A percentile compares a stretch with the other conserved stretches of the same genome.
phyloP scores from a whole-genome alignment of 1,140 invertebrate species.

The Zophobas morio region DNA sequence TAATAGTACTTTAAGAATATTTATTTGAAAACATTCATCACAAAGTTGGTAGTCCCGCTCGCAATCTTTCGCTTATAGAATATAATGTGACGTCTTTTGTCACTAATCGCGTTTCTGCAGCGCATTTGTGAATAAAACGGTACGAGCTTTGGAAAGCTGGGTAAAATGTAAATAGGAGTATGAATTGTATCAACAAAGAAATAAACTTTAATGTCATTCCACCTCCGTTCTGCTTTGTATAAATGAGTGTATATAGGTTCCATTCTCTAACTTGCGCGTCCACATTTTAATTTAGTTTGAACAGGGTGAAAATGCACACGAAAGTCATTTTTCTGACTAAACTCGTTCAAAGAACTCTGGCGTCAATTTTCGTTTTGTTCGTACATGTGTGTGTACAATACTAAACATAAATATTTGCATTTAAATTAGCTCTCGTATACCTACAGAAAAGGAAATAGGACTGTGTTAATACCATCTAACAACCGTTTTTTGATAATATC shows the following conservation, averaged over 20 bases:
- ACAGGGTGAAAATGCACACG: not conserved
- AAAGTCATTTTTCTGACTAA: conserved; percentile 25
- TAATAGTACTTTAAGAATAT: conserved; percentile 40
- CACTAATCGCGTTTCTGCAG: conserved; percentile 37
- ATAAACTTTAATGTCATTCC: conserved; percentile 43
- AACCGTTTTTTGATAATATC: not conserved
- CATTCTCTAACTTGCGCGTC: conserved; percentile 24
- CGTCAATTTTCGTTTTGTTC: not conserved
- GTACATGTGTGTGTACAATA: not conserved
- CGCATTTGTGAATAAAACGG: conserved; percentile 35
- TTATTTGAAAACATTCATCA: conserved; percentile 45
- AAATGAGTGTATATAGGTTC: conserved; percentile 15
- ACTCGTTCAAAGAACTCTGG: conserved; percentile 11
- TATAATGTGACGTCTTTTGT: conserved; percentile 40
- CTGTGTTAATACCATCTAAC: not conserved
- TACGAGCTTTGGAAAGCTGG: conserved; percentile 40
- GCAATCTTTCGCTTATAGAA: conserved; percentile 23
- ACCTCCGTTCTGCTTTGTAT: conserved; percentile 37
- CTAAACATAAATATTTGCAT: conserved; percentile 7
- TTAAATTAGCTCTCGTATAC: conserved; percentile 2
- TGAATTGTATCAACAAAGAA: conserved; percentile 44
- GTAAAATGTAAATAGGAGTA: conserved; percentile 43
- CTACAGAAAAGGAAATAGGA: conserved; percentile 1
- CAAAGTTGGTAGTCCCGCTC: conserved; percentile 18
- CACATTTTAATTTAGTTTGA: conserved; percentile 43